phyloP scores from a whole-genome alignment of 2,797 vertebrate species.

The Enteromius mattozi region DNA sequence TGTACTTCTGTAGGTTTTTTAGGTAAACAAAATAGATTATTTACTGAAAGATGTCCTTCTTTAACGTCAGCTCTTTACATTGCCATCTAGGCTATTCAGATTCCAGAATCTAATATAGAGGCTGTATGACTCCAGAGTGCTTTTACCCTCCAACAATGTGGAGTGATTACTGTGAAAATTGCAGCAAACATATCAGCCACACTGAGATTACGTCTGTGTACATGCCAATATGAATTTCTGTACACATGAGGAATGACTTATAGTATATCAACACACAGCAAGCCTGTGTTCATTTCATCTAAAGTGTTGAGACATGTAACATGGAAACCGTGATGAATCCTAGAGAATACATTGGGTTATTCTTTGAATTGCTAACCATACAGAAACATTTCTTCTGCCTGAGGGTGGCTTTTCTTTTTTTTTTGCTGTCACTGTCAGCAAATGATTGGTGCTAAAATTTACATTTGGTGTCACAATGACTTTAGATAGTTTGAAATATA shows the following conservation, averaged over 20 bases:
- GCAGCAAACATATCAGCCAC: slow-evolving; percentile 47
- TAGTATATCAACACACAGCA: slow-evolving; percentile 28
- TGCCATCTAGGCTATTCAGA: slow-evolving; percentile 40
- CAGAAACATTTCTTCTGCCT: slow-evolving; percentile 15
- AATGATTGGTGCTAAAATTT: background rate
- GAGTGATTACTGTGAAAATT: slow-evolving; percentile 32
- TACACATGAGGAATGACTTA: slow-evolving; percentile 34
- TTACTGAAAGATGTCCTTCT: slow-evolving; percentile 13
- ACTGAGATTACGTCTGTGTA: slow-evolving; percentile 4
- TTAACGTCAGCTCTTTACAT: slow-evolving; percentile 24
- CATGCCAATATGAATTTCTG: background rate
- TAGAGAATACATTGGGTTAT: background rate
- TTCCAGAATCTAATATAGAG: slow-evolving; percentile 1
- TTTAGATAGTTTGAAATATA: background rate
- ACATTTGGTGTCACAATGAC: background rate
- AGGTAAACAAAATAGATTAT: background rate
- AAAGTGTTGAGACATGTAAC: background rate
- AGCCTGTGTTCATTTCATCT: slow-evolving; percentile 21
- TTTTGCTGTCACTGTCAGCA: background rate
- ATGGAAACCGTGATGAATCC: slow-evolving; percentile 2
- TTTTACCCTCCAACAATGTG: slow-evolving; percentile 31
- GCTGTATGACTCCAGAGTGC: slow-evolving; percentile 32
- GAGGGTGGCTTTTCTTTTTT: background rate
- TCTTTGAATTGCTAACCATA: slow-evolving; percentile 30
- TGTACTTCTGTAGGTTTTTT: background rate